A percentile compares a stretch with the other conserved stretches of the same genome.
Evolutionary conservation across 2,113 vertebrate species (phyloP).

Genomic region (Gallinago undulata): DNA sequence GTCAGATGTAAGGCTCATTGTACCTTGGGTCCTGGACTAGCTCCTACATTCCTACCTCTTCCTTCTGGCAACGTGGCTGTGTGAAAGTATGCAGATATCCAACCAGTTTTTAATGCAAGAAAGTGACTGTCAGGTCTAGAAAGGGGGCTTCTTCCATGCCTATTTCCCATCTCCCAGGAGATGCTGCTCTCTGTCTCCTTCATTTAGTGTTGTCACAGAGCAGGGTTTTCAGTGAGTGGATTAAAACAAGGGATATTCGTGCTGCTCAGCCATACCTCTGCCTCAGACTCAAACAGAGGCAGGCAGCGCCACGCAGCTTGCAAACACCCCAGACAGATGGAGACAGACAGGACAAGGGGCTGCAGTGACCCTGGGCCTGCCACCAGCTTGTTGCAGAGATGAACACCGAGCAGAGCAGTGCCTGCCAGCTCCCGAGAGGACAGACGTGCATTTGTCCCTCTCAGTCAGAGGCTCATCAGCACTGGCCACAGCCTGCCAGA

Average conservation of each 20-base stretch:
- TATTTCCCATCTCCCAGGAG: neutral
- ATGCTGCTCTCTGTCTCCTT: neutral
- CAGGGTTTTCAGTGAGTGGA: neutral
- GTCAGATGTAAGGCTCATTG: neutral
- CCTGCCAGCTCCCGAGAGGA: neutral
- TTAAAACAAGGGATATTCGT: neutral
- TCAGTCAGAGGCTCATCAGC: neutral
- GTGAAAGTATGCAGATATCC: neutral
- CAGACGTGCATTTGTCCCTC: rapidly evolving
- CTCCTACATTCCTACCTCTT: neutral
- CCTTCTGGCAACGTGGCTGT: neutral
- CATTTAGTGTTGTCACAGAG: neutral
- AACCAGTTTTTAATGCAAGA: neutral
- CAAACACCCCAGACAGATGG: neutral
- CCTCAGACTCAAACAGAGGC: neutral
- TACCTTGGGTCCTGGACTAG: neutral
- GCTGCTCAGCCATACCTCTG: too few relatives aligned
- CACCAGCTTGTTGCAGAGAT: neutral
- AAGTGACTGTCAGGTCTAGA: neutral
- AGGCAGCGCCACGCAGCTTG: neutral
- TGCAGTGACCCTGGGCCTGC: neutral
- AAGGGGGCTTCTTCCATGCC: neutral
- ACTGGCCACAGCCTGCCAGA: neutral
- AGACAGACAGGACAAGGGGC: neutral
- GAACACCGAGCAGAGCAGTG: neutral